Conservation (phyloP, 2,797 vertebrate species). For the Coregonus suidteri region DNA sequence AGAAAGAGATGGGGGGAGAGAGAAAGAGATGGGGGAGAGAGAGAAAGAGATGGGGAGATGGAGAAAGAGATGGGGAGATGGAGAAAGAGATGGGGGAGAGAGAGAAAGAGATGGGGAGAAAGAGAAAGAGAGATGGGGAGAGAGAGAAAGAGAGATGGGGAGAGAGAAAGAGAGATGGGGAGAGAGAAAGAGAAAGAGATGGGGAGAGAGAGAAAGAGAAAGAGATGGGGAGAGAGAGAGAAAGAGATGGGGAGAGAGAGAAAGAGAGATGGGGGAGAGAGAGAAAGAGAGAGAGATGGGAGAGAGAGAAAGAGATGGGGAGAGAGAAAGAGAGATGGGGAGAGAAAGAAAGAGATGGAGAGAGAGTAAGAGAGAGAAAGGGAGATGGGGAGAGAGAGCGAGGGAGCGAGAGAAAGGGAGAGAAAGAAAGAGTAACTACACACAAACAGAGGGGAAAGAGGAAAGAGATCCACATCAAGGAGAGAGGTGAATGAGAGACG, state of each 20-base stretch:
- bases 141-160: no score
- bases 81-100: neutral
- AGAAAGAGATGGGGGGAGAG: neutral
- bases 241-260: neutral
- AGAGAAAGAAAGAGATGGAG: no score
- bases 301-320: no score
- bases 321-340: no score
- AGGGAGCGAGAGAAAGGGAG: no score
- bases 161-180: no score
- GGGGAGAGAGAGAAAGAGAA: neutral
- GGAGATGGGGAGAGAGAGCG: neutral
- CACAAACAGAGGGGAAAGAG: no score
- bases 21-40: constrained; percentile 54
- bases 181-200: neutral
- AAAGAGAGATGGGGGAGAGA: neutral
- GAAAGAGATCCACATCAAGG: no score
- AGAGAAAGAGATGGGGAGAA: neutral
- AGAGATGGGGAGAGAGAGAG: neutral
- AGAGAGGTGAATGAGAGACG: no score
- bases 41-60: constrained; percentile 48
- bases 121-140: neutral
- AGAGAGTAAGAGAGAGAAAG: neutral
- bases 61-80: neutral
- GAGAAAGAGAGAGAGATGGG: neutral
- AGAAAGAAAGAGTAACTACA: no score